phyloP scores from a whole-genome alignment of 2,113 vertebrate species.

The Plestiodon gilberti region DNA sequence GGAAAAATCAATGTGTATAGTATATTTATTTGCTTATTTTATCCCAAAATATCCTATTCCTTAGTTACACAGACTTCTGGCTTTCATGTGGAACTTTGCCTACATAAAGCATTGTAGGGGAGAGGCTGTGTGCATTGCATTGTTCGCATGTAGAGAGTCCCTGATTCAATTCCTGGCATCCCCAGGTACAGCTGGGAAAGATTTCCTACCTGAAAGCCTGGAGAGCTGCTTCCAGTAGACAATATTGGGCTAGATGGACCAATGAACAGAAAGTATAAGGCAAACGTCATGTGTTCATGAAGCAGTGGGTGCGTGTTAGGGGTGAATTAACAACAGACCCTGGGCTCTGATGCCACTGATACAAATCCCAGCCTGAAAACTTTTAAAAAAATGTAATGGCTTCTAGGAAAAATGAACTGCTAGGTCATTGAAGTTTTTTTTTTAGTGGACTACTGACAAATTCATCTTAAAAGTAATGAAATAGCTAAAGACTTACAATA shows the following conservation, averaged over 20 bases:
- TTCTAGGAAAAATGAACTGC: not conserved
- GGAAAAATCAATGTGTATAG: too few relatives aligned
- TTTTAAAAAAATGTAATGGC: not conserved
- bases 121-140: not conserved
- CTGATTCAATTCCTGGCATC: too few relatives aligned
- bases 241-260: too few relatives aligned
- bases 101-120: not conserved
- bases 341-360: not conserved
- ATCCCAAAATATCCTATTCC: not conserved
- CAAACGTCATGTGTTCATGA: too few relatives aligned
- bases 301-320: not conserved
- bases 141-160: too few relatives aligned
- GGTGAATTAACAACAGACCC: not conserved
- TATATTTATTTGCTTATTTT: too few relatives aligned
- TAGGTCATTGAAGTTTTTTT: not conserved
- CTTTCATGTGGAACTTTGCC: constrained; percentile 17
- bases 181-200: too few relatives aligned
- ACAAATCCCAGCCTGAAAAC: not conserved
- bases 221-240: too few relatives aligned
- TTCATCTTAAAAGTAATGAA: not conserved
- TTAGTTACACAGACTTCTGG: constrained; percentile 4
- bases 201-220: too few relatives aligned
- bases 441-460: not conserved
- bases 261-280: too few relatives aligned
- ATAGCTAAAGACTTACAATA: not conserved